Conservation (phyloP, 2,113 vertebrate genomes). For the Saimiri boliviensis region DNA sequence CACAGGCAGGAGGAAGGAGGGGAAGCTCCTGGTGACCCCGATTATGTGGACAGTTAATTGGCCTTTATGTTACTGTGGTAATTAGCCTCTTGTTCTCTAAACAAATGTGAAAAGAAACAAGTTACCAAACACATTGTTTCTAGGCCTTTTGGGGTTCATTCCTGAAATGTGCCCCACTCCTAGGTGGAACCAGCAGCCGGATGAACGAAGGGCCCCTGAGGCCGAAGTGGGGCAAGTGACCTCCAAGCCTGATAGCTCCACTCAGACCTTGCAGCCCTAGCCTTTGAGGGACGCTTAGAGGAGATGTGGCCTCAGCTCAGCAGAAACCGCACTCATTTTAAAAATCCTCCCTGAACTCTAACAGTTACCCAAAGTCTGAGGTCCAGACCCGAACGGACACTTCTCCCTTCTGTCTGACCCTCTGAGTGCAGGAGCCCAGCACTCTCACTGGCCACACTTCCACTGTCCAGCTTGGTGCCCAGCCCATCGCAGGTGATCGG, state of each 20-base stretch:
- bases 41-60: rapidly evolving
- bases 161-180: background rate
- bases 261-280: background rate
- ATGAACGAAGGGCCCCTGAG: background rate
- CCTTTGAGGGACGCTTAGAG: rapidly evolving
- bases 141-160: background rate
- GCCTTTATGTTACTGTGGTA: background rate
- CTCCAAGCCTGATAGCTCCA: background rate
- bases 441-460: background rate
- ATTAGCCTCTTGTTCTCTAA: background rate
- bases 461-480: too few species aligned
- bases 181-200: rapidly evolving
- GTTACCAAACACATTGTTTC: too few species aligned
- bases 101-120: background rate
- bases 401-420: background rate
- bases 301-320: too few species aligned
- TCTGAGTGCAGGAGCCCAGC: background rate
- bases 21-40: background rate
- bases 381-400: background rate
- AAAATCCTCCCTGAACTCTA: too few species aligned
- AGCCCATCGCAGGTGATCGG: background rate
- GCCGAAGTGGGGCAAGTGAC: too few species aligned
- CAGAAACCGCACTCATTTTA: background rate
- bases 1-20: background rate
- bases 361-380: background rate